Evolutionary conservation across 2,797 vertebrate species (phyloP), one percentile per base, ranked within the genome.

Genomic region (Lepilemur ruficaudatus): DNA sequence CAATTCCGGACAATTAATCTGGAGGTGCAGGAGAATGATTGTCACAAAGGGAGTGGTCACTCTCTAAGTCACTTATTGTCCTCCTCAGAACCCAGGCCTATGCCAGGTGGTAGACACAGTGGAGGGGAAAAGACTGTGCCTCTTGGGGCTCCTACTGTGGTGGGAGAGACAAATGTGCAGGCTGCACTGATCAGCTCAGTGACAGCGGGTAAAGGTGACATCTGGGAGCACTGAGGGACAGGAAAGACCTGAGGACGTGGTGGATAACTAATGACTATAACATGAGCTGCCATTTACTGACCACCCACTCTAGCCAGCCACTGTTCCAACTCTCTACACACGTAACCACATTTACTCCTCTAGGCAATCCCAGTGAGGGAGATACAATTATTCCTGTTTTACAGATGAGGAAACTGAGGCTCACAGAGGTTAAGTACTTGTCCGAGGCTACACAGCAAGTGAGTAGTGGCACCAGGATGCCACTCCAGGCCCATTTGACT

Each of bases 1-100:
- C 70, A 76, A 89, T 83, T 83, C 82, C 65, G 92, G 93, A 92
- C 67, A 94, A 94, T 97, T 95, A 96, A 97, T 97, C 91, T 93
- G 89, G 87, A 95, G 83, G 72, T 86, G 82, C 75, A 81, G 91
- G 82, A 95, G 93, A 85, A 88, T 82, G n/a, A 30, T 3, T 65
- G 83, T 96, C 93, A 73, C 86, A 11, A 65, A 18, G 67, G 41
- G 75, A 83, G 20, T 5, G 18, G 35, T 61, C 70, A 75, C 32
- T 84, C 25, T 91, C 48, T 84, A 90, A 82, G 79, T 92, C 59
- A 75, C 57, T 78, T 9, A 52, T 38, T 38, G 48, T 84, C 65
- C 65, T 92, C 57, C 55, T 79, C 28, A n/a, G 63, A 35, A 75
- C 18, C 43, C 25, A 79, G 73, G 12, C 48, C 57, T 38, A 35